Conservation (phyloP, 2,888 invertebrate species). For the Sesia apiformis region DNA sequence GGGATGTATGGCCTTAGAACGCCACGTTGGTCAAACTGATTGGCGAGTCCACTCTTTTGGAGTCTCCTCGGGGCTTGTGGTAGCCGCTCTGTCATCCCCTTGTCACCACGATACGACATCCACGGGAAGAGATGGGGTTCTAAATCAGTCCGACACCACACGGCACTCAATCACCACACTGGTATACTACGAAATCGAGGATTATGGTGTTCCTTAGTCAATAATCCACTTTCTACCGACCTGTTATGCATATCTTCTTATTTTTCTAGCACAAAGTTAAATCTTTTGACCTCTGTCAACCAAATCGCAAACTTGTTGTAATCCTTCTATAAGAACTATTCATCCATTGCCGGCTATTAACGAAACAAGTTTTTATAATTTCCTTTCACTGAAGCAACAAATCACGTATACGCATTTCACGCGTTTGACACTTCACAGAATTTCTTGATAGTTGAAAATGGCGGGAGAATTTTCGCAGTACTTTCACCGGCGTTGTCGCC, state of each 20-base stretch:
- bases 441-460: constrained; percentile 33
- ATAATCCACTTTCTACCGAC: not conserved
- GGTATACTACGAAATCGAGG: no score
- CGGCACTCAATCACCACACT: no score
- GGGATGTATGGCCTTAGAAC: no score
- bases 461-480: constrained; percentile 26
- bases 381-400: constrained; percentile 21
- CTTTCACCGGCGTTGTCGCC: constrained; percentile 49
- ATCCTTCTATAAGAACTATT: constrained; percentile 9
- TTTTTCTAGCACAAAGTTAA: constrained; percentile 46
- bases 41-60: no score
- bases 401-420: constrained; percentile 13
- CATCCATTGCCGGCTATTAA: constrained; percentile 13
- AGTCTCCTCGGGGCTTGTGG: no score
- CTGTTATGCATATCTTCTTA: not conserved
- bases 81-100: no score
- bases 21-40: no score
- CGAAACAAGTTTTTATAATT: constrained; percentile 9
- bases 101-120: no score
- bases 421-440: constrained; percentile 23
- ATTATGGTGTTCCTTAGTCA: not conserved
- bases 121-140: no score
- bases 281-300: constrained; percentile 22
- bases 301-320: not conserved
- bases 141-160: no score